These are phyloP conservation scores for Pseudomyrmex pallidus DNA, from an alignment of 1,140 invertebrate species.

Conservation along the genomic window DNA sequence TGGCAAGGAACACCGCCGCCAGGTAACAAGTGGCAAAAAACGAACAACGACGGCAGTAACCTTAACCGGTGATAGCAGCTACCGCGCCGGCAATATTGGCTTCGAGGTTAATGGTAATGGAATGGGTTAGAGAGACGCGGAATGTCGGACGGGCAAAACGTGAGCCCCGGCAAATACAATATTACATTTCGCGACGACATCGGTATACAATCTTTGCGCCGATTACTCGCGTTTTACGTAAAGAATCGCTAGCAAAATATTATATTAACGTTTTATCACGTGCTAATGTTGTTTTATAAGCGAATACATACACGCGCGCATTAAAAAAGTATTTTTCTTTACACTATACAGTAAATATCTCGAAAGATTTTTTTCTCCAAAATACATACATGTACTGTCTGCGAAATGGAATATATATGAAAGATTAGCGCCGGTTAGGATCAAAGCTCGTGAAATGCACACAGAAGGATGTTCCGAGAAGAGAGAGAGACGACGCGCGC, in stretches of 20 bases:
- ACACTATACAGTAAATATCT: too few species aligned
- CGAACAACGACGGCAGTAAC: conserved; percentile 27
- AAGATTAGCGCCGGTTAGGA: neutral
- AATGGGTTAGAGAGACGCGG: conserved; percentile 12
- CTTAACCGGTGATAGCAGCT: neutral
- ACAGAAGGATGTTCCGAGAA: conserved; percentile 2
- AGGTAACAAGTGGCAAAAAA: conserved; percentile 34
- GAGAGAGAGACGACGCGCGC: neutral
- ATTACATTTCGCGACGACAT: neutral
- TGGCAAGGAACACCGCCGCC: neutral
- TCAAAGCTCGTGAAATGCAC: neutral
- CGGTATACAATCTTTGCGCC: too few species aligned
- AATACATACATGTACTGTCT: neutral
- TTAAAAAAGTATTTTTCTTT: too few species aligned
- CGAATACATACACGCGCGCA: neutral
- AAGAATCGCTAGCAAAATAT: neutral
- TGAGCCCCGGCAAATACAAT: neutral
- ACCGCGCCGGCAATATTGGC: conserved; percentile 18
- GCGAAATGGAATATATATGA: neutral
- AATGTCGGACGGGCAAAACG: conserved; percentile 26
- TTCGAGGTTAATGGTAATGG: neutral
- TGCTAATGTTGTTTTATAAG: too few species aligned
- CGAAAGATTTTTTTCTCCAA: too few species aligned
- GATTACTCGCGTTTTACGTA: neutral
- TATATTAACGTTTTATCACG: too few species aligned